A percentile compares a stretch with the other conserved stretches of the same genome.
phyloP scores from a whole-genome alignment of 35 echinoderm and acorn worm genomes.

The Strongylocentrotus purpuratus region DNA sequence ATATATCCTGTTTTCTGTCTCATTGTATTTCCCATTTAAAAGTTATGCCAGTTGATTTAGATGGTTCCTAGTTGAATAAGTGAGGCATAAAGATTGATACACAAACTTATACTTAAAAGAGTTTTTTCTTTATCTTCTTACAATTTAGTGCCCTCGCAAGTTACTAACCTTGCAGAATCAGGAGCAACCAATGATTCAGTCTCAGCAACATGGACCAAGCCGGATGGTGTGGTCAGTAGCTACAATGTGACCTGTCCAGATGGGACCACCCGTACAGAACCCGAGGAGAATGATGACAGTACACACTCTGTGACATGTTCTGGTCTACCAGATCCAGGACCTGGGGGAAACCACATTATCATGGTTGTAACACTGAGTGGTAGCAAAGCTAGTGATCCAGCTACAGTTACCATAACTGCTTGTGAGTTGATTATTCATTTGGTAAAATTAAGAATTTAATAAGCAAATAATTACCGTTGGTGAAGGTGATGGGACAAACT shows the following conservation, averaged over 20 bases:
- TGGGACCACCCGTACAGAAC: background rate
- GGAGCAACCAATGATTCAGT: background rate
- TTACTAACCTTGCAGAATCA: background rate
- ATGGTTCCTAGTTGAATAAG: too few relatives aligned
- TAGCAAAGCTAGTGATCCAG: background rate
- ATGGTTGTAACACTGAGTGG: background rate
- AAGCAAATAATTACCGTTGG: too few relatives aligned
- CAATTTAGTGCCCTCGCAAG: background rate
- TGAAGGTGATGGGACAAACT: too few relatives aligned
- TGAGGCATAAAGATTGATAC: too few relatives aligned
- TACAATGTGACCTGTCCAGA: background rate
- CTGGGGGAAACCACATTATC: conserved; percentile 15
- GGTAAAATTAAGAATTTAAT: too few relatives aligned
- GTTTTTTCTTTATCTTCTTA: too few relatives aligned
- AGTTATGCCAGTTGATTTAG: too few relatives aligned
- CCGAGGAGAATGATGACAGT: background rate
- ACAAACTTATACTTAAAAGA: too few relatives aligned
- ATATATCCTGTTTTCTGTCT: too few relatives aligned
- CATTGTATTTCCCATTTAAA: too few relatives aligned
- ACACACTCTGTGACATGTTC: background rate
- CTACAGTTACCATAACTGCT: background rate
- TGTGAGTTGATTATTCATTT: background rate
- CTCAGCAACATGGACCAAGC: background rate
- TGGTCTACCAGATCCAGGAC: background rate
- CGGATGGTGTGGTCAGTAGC: background rate